These are phyloP conservation scores for Erynnis tages DNA, from an alignment of 2,888 invertebrate species.

Conservation along the genomic window DNA sequence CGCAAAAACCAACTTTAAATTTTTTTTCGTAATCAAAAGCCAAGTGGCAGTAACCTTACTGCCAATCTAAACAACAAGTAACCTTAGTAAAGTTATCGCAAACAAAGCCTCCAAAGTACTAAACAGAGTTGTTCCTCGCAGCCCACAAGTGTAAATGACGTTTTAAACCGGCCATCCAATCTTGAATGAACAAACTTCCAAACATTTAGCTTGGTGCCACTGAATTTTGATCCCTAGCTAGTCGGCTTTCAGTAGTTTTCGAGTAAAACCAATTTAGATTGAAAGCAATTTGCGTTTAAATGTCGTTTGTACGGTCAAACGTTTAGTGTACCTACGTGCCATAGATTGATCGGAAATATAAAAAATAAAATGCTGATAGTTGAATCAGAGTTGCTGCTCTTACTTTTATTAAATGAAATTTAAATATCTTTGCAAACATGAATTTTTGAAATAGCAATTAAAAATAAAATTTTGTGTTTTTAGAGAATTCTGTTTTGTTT, in stretches of 20 bases:
- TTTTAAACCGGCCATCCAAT: conserved; percentile 6
- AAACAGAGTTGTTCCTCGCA: background rate
- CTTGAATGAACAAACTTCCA: conserved; percentile 9
- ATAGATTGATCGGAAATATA: background rate
- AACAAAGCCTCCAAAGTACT: background rate
- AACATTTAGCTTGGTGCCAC: conserved; percentile 5
- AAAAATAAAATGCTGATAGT: background rate
- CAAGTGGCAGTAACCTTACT: no score
- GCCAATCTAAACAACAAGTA: background rate
- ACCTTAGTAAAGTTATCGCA: background rate
- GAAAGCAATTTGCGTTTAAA: conserved; percentile 19
- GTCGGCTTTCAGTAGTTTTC: conserved; percentile 5
- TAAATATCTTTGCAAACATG: no score
- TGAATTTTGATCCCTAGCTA: background rate
- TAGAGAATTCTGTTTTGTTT: no score
- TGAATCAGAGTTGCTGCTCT: no score
- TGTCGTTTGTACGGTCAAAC: background rate
- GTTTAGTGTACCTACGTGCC: no score
- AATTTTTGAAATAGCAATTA: no score
- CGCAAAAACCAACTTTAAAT: no score
- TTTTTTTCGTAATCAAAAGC: no score
- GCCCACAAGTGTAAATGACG: conserved; percentile 11
- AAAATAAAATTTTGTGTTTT: no score
- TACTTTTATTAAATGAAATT: no score
- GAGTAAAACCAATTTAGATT: conserved; percentile 7